Evolutionary conservation across 2,888 invertebrate genomes (phyloP).

Genomic region (Cabera pusaria): DNA sequence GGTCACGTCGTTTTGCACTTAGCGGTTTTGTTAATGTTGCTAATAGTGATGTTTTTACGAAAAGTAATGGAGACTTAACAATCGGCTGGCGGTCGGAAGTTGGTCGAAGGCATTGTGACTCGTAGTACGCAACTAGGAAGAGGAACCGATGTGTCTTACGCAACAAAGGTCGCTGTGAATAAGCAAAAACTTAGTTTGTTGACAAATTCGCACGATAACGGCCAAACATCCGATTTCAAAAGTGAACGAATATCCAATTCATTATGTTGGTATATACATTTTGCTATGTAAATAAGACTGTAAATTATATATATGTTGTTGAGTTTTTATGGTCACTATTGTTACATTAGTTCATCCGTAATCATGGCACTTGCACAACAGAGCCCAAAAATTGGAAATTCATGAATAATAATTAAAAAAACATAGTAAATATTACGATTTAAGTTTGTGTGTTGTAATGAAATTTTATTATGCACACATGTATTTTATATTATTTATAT

Average conservation of each 20-base stretch:
- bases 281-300: too few relatives aligned
- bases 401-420: too few relatives aligned
- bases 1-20: slow-evolving; percentile 17
- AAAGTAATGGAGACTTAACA: slow-evolving; percentile 29
- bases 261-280: too few relatives aligned
- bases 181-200: slow-evolving; percentile 53
- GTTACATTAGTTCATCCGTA: too few relatives aligned
- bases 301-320: too few relatives aligned
- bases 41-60: slow-evolving; percentile 23
- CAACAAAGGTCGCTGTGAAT: slow-evolving; percentile 59
- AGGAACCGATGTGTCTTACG: slow-evolving; percentile 69
- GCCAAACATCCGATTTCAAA: slow-evolving; percentile 28
- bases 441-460: too few relatives aligned
- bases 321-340: too few relatives aligned
- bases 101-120: slow-evolving; percentile 46
- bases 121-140: slow-evolving; percentile 61
- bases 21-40: slow-evolving; percentile 14
- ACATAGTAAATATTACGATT: too few relatives aligned
- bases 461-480: too few relatives aligned
- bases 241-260: slow-evolving; percentile 12
- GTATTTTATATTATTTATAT: too few relatives aligned
- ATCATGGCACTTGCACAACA: too few relatives aligned
- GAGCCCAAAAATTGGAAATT: too few relatives aligned
- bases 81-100: slow-evolving; percentile 57
- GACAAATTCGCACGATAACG: slow-evolving; percentile 47